Percentiles rank a stretch among this genome's conserved stretches.
These are phyloP conservation scores for Morinoia aosen DNA, from an alignment of 2,888 invertebrate species.

Conservation along the genomic window DNA sequence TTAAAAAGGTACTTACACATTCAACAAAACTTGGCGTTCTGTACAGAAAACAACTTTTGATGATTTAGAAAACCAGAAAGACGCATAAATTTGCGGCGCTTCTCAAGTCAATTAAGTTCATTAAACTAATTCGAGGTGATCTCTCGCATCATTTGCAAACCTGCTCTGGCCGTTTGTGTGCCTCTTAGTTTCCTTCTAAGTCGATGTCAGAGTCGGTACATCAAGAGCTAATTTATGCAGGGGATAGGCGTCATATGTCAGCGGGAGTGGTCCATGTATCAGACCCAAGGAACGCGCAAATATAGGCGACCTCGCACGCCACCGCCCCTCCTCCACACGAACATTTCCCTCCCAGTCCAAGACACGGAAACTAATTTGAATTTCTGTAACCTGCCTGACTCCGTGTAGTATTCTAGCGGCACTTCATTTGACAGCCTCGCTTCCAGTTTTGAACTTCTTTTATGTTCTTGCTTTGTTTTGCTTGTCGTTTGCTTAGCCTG, in stretches of 20 bases:
- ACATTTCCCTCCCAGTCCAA: neutral
- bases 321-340: neutral
- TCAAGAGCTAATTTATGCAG: slow-evolving; percentile 22
- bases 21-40: neutral
- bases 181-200: slow-evolving; percentile 12
- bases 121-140: neutral
- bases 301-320: neutral
- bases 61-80: neutral
- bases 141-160: neutral
- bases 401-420: neutral
- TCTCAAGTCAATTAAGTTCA: neutral
- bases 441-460: neutral
- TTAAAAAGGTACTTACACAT: neutral
- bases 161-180: neutral
- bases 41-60: neutral
- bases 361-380: neutral
- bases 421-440: neutral
- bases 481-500: neutral
- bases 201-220: neutral
- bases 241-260: slow-evolving; percentile 13
- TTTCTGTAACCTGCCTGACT: neutral
- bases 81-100: neutral
- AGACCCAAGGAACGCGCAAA: neutral
- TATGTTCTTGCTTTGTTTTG: neutral
- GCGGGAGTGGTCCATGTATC: slow-evolving; percentile 21